These are phyloP conservation scores for Hypolimnas misippus DNA, from an alignment of 2,888 invertebrate genomes.

Conservation along the genomic window DNA sequence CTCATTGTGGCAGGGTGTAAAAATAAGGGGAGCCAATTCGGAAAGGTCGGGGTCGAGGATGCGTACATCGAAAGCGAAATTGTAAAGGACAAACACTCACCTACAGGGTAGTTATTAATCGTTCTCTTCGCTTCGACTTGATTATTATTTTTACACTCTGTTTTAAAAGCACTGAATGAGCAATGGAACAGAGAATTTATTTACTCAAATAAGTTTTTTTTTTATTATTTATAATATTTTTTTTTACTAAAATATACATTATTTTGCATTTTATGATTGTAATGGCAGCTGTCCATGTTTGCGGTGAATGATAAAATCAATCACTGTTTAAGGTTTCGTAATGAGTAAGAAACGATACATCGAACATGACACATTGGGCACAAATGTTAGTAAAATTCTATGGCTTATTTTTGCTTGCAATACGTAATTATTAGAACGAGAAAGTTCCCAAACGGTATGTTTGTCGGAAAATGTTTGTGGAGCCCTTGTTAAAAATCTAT, in stretches of 20 bases:
- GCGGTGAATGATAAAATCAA: constrained; percentile 69
- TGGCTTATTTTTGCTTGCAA: constrained; percentile 70
- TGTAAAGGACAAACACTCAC: constrained; percentile 33
- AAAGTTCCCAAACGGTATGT: constrained; percentile 57
- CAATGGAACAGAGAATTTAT: constrained; percentile 84
- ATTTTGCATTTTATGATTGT: constrained; percentile 81
- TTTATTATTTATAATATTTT: constrained; percentile 68
- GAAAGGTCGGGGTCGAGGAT: constrained; percentile 5
- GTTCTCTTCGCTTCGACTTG: constrained; percentile 40
- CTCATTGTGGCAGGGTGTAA: constrained; percentile 79
- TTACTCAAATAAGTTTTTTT: constrained; percentile 82
- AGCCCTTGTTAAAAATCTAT: constrained; percentile 60
- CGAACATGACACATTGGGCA: constrained; percentile 84
- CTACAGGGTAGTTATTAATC: constrained; percentile 41
- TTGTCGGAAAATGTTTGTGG: constrained; percentile 59
- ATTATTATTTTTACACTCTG: constrained; percentile 78
- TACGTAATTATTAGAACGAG: constrained; percentile 57
- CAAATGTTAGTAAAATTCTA: constrained; percentile 74
- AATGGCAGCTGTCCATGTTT: constrained; percentile 80
- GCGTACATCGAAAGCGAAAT: background rate
- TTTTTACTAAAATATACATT: constrained; percentile 78
- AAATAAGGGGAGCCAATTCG: constrained; percentile 58
- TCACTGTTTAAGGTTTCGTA: constrained; percentile 77
- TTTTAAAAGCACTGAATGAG: constrained; percentile 77
- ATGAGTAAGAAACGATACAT: constrained; percentile 78